These are phyloP conservation scores for Cheilosia scutellata DNA, from an alignment of 2,888 invertebrate species.

Conservation along the genomic window DNA sequence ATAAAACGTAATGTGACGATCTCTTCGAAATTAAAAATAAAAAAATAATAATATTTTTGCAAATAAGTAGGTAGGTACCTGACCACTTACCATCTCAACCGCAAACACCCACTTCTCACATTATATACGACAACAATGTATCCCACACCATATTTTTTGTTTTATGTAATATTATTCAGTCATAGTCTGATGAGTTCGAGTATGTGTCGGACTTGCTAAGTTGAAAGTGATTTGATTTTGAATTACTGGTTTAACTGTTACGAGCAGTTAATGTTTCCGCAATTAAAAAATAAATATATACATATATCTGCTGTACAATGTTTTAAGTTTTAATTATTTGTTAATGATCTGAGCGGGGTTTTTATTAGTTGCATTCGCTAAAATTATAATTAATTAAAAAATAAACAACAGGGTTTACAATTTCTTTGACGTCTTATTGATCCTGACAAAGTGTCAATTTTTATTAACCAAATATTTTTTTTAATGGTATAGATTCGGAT, in stretches of 20 bases:
- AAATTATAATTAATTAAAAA: no score
- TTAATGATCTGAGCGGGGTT: no score
- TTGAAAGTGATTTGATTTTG: constrained; percentile 27
- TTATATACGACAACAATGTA: constrained; percentile 10
- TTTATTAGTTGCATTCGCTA: no score
- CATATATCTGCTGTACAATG: no score
- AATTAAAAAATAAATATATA: neutral
- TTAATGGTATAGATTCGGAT: no score
- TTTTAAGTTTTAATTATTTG: no score
- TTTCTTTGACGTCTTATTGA: no score
- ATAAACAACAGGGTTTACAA: no score
- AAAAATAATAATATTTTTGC: neutral
- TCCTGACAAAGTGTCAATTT: no score
- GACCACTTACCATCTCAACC: neutral
- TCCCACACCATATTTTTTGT: neutral
- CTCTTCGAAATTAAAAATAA: no score
- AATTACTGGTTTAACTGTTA: constrained; percentile 36
- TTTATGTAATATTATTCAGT: constrained; percentile 24
- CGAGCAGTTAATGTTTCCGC: constrained; percentile 14
- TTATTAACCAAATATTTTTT: no score
- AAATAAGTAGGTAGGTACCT: neutral
- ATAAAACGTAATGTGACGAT: neutral
- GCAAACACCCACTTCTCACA: constrained; percentile 9
- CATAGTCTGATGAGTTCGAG: constrained; percentile 34
- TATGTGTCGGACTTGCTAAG: constrained; percentile 23